Conservation (phyloP, 1,140 invertebrate species). For the Scaptomyza graminum region DNA sequence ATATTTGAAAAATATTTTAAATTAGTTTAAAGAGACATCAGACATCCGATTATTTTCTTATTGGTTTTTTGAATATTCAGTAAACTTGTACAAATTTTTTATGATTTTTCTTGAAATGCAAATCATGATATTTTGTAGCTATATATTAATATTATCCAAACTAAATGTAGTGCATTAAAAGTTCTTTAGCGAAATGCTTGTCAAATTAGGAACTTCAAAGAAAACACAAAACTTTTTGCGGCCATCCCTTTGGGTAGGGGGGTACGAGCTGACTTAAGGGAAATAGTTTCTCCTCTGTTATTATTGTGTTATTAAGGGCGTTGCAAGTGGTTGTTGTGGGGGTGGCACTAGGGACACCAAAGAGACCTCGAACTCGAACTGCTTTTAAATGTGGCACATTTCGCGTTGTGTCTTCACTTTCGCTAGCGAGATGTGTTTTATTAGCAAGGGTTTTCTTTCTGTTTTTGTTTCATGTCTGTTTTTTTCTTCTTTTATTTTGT, state of each 20-base stretch:
- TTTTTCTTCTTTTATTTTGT: neutral
- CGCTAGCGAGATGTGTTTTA: constrained; percentile 55
- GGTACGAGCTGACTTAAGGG: constrained; percentile 24
- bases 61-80: too few species aligned
- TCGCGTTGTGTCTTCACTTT: constrained; percentile 49
- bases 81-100: too few species aligned
- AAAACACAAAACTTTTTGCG: constrained; percentile 4
- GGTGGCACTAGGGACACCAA: neutral
- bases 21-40: too few species aligned
- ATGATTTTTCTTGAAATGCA: too few species aligned
- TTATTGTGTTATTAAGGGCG: constrained; percentile 47
- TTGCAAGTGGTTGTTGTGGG: constrained; percentile 1
- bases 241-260: constrained; percentile 4
- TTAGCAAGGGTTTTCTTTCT: constrained; percentile 28
- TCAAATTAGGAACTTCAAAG: constrained; percentile 10
- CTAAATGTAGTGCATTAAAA: constrained; percentile 2
- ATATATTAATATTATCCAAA: too few species aligned
- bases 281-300: constrained; percentile 48
- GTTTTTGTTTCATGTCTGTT: neutral
- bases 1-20: too few species aligned
- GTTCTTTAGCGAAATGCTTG: neutral
- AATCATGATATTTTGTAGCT: too few species aligned
- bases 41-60: too few species aligned
- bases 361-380: constrained; percentile 38
- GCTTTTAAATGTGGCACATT: constrained; percentile 40